Percentiles rank a stretch among this genome's conserved stretches.
Conservation (phyloP, 2,113 vertebrate genomes). For the Salvator merianae region DNA sequence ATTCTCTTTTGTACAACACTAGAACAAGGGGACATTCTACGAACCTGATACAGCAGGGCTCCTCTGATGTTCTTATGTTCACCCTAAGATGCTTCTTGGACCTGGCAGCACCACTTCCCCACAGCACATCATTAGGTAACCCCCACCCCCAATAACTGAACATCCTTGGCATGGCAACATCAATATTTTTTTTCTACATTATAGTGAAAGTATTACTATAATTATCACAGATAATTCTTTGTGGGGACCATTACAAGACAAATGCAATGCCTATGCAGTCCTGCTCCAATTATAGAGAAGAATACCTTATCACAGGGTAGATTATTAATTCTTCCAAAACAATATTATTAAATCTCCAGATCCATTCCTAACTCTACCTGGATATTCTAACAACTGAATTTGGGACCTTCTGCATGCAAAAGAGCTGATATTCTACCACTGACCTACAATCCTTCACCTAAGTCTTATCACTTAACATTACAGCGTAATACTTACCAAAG, state of each 20-base stretch:
- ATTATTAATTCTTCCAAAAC: not conserved
- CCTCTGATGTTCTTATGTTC: too few species aligned
- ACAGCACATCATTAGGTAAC: too few species aligned
- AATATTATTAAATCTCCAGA: not conserved
- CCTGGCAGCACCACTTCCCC: too few species aligned
- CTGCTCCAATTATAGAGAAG: not conserved
- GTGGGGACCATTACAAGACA: not conserved
- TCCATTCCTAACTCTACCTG: not conserved
- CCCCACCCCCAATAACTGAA: not conserved
- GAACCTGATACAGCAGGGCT: too few species aligned
- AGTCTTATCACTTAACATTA: not conserved
- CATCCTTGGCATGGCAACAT: too few species aligned
- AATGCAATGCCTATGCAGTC: not conserved
- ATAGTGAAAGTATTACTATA: not conserved
- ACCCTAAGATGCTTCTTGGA: too few species aligned
- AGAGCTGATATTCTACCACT: not conserved
- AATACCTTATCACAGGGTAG: not conserved
- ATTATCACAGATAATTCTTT: not conserved
- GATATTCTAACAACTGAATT: not conserved
- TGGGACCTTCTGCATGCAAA: not conserved
- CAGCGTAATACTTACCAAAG: not conserved
- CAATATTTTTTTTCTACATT: not conserved
- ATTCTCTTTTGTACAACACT: too few species aligned
- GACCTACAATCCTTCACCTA: not conserved
- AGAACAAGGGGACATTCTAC: too few species aligned